Conservation (phyloP, 2,113 vertebrate species). For the Telmatochromis sp. region DNA sequence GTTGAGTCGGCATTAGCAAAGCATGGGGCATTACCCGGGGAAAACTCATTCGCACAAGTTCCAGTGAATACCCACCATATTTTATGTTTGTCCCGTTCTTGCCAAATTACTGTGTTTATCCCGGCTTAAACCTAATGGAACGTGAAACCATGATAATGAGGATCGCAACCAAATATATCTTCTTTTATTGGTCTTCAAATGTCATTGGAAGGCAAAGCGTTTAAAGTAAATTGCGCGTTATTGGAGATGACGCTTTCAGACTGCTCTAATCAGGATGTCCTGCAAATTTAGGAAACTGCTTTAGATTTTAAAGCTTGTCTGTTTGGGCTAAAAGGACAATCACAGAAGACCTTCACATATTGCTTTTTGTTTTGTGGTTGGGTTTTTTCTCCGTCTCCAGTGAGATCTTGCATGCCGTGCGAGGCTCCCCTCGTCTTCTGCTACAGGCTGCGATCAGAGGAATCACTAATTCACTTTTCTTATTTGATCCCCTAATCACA, state of each 20-base stretch:
- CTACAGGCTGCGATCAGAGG: constrained; percentile 57
- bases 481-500: constrained; percentile 67
- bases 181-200: constrained; percentile 13
- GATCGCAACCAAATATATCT: background rate
- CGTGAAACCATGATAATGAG: background rate
- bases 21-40: background rate
- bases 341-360: background rate
- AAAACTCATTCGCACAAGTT: background rate
- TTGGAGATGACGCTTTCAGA: background rate
- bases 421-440: constrained; percentile 22
- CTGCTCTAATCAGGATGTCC: background rate
- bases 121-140: background rate
- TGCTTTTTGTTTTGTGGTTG: background rate
- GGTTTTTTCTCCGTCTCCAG: background rate
- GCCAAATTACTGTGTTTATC: constrained; percentile 14
- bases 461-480: constrained; percentile 56
- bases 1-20: background rate
- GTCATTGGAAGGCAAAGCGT: background rate
- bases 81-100: background rate
- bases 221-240: background rate
- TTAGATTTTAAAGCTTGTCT: background rate
- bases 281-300: background rate
- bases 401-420: constrained; percentile 16
- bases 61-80: background rate
- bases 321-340: background rate